Evolutionary conservation across 2,888 invertebrate genomes (phyloP).

Genomic region (Achlya flavicornis): DNA sequence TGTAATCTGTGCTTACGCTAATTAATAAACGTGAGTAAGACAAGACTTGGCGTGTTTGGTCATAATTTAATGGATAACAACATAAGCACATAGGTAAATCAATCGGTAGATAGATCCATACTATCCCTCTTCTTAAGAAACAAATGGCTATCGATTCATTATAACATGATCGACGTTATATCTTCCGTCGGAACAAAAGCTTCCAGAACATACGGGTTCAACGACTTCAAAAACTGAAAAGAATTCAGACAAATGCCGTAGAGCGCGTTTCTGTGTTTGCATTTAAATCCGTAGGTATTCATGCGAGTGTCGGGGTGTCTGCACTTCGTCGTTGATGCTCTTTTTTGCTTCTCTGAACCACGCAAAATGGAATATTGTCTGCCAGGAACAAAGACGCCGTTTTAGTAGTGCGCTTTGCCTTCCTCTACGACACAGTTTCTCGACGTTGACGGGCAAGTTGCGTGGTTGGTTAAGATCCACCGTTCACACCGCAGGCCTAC

Average conservation of each 20-base stretch:
- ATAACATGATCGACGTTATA: background rate
- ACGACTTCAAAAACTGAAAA: conserved; percentile 13
- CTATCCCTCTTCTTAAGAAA: background rate
- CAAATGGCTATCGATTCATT: conserved; percentile 3
- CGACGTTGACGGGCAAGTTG: background rate
- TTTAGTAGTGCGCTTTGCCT: background rate
- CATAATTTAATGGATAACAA: background rate
- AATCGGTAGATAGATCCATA: background rate
- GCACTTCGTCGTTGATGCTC: conserved; percentile 7
- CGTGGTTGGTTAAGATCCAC: no score
- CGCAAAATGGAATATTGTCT: background rate
- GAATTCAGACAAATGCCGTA: conserved; percentile 27
- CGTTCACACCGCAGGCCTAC: no score
- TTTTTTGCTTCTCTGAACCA: background rate
- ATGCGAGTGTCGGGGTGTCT: conserved; percentile 20
- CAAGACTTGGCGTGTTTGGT: background rate
- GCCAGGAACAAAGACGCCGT: background rate
- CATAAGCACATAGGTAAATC: background rate
- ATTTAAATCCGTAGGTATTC: conserved; percentile 30
- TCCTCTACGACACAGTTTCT: background rate
- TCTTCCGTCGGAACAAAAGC: background rate
- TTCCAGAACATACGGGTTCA: background rate
- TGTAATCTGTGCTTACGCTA: no score
- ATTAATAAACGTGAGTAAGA: background rate
- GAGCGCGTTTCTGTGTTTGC: conserved; percentile 34